Evolutionary conservation across 2,113 vertebrate species (phyloP).

Genomic region (Aleadryas rufinucha): DNA sequence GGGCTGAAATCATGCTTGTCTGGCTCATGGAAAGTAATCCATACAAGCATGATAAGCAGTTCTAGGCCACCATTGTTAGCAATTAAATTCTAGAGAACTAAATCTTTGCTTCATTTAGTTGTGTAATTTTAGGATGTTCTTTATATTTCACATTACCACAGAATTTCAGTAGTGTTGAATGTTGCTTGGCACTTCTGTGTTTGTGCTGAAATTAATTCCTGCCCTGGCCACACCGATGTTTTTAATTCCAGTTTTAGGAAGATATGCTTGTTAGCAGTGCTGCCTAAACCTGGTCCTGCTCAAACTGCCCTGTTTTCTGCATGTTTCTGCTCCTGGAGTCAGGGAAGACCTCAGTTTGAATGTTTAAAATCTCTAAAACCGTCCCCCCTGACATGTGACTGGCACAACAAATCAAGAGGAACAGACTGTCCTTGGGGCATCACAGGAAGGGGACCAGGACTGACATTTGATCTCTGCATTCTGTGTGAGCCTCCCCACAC

Average conservation of each 20-base stretch:
- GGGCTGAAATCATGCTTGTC: background rate
- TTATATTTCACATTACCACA: background rate
- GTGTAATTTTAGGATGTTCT: background rate
- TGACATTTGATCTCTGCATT: background rate
- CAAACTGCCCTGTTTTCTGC: background rate
- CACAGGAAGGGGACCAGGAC: background rate
- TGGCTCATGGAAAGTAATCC: background rate
- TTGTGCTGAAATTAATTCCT: background rate
- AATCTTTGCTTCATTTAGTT: background rate
- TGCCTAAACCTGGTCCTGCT: background rate
- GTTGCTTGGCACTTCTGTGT: background rate
- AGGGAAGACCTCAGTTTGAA: background rate
- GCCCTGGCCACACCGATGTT: background rate
- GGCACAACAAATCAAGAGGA: background rate
- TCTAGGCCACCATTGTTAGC: background rate
- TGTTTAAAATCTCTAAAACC: background rate
- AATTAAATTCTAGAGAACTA: background rate
- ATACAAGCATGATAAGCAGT: background rate
- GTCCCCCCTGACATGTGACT: background rate
- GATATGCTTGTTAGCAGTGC: background rate
- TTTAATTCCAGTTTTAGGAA: background rate
- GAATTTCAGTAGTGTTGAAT: background rate
- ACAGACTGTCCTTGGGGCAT: background rate
- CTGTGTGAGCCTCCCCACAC: background rate
- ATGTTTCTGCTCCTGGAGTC: background rate